Percentiles rank a stretch among this genome's conserved stretches.
Conservation (phyloP, 2,888 invertebrate species). For the Drosophila lutescens region DNA sequence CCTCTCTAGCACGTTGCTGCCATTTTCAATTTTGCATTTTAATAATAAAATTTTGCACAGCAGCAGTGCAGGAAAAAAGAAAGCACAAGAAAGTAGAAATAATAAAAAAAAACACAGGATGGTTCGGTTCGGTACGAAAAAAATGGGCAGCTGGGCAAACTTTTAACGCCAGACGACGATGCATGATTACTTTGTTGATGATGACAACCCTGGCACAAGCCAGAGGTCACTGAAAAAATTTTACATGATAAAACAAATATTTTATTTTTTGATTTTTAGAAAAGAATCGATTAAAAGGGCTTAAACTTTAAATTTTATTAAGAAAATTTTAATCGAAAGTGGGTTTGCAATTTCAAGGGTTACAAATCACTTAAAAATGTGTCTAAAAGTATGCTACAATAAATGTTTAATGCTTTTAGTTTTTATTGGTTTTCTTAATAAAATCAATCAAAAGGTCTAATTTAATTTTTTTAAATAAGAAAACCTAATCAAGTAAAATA, state of each 20-base stretch:
- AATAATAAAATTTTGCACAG: constrained; percentile 77
- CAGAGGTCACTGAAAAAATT: constrained; percentile 3
- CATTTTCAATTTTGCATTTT: constrained; percentile 80
- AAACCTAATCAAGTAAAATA: too few relatives aligned
- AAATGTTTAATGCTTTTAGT: too few relatives aligned
- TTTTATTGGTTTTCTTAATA: too few relatives aligned
- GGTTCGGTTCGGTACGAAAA: constrained; percentile 18
- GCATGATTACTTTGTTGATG: constrained; percentile 79
- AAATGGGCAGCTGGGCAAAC: constrained; percentile 65
- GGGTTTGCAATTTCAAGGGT: neutral
- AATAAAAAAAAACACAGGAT: constrained; percentile 20
- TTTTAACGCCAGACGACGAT: constrained; percentile 55
- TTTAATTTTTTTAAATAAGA: too few relatives aligned
- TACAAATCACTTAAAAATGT: neutral
- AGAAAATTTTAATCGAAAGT: neutral
- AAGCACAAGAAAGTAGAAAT: constrained; percentile 38
- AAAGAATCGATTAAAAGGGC: neutral
- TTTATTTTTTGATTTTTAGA: neutral
- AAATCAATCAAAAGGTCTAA: too few relatives aligned
- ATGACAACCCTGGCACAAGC: constrained; percentile 68
- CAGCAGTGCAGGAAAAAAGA: constrained; percentile 47
- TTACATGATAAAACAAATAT: neutral
- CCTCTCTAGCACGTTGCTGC: constrained; percentile 63
- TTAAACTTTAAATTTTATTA: neutral
- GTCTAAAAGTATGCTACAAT: neutral